These are phyloP conservation scores for Cyclophora albipunctata DNA, from an alignment of 2,888 invertebrate species.

Conservation along the genomic window DNA sequence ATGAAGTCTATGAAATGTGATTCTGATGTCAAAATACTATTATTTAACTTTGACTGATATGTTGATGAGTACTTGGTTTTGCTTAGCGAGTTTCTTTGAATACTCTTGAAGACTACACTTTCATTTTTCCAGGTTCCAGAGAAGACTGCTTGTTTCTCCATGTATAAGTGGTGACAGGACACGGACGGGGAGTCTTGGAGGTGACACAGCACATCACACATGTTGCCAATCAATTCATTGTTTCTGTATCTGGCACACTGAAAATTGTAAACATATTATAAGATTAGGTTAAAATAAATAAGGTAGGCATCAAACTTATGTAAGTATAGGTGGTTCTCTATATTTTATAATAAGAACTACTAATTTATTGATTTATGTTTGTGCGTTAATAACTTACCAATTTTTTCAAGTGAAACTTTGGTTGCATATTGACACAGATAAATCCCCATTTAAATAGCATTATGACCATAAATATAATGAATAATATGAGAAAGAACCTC, in stretches of 20 bases:
- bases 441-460: constrained; percentile 65
- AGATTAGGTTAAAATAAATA: background rate
- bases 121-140: constrained; percentile 74
- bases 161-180: constrained; percentile 76
- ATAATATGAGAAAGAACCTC: constrained; percentile 16
- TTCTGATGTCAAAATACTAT: constrained; percentile 71
- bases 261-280: constrained; percentile 25
- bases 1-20: constrained; percentile 69
- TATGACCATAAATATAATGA: constrained; percentile 10
- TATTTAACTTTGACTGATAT: constrained; percentile 50
- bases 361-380: too few species aligned
- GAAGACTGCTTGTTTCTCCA: constrained; percentile 78
- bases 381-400: constrained; percentile 76
- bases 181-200: constrained; percentile 64
- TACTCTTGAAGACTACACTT: constrained; percentile 76
- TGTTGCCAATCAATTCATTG: constrained; percentile 74
- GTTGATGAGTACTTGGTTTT: constrained; percentile 49
- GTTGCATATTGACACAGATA: constrained; percentile 74
- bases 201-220: constrained; percentile 78
- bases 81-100: constrained; percentile 24
- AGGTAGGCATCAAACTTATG: background rate
- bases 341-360: too few species aligned
- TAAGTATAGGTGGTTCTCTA: background rate
- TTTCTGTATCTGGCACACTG: constrained; percentile 74
- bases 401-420: constrained; percentile 71